Evolutionary conservation across 2,888 invertebrate genomes (phyloP), one percentile per base, ranked within the genome.

Genomic region (Sepiola atlantica): DNA sequence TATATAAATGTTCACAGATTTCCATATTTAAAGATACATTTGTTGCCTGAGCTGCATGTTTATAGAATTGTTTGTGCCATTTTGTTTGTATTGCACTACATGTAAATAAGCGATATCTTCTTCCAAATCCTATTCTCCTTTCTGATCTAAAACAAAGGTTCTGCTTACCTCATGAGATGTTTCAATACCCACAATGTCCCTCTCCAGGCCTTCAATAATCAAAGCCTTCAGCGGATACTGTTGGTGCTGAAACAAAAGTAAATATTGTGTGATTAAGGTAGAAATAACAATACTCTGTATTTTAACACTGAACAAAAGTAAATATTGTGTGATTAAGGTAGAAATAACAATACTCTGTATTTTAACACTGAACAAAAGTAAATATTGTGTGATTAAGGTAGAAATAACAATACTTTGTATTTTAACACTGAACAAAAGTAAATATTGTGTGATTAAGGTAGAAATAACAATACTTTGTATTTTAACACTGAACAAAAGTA

Each of bases 141-240:
- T 32, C n/a, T 32, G n/a, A 77, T 32, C 20, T 45, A 45, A 10
- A 20, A 18, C n/a, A 92, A 90, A 55, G 20, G 54, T 55, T 92
- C 3, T 92, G 35, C 92, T 92, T 55, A 92, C 92, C 92, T 92
- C 92, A 54, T 92, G 21, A n/a, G 54, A 18, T 55, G 2, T 24
- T 32, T 92, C 54, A 45, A 92, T 55, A 0, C 54, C 92, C 14
- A 18, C 54, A 92, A 92, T 92, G n/a, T 92, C 92, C 32, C n/a
- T 55, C 92, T 92, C 92, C 92, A 92, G 28, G 14, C 54, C 55
- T n/a, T 55, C 55, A 92, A 92, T 92, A 18, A 92, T 28, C 54
- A 92, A n/a, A 55, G 45, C 92, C 55, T 92, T 92, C n/a, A 92
- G 14, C 45, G 92, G 92, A n/a, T 92, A 92, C n/a, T 55, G 16